Evolutionary conservation across 2,797 vertebrate species (phyloP), one percentile per base, ranked within the genome.

Genomic region (Anguilla obscura): DNA sequence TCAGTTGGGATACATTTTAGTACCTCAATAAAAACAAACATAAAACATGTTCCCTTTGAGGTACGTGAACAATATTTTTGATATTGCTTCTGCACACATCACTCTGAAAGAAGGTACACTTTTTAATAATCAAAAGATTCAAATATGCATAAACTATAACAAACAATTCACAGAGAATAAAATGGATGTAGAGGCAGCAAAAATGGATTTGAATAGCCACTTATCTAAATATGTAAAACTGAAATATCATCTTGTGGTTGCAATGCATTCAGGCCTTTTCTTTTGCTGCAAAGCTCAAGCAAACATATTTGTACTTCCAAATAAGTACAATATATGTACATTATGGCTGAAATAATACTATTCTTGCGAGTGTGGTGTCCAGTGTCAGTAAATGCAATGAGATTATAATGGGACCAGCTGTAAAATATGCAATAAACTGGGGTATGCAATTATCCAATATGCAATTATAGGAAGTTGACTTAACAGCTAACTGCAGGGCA

Each of bases 381-480:
- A 10, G 79, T n/a, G 2, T 8, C 50, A 82, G 79, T 82, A 50
- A 82, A 82, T 36, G 24, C 79, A 82, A n/a, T 82, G 40, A 48
- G 79, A 82, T 82, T 82, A 48, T 48, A 48, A 82, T 82, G 79
- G 79, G 79, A 82, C 79, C 79, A n/a, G 79, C 40, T 82, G 79
- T 50, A 50, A 48, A 80, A 48, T 82, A 50, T 80, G 76, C 18
- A 80, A 45, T 80, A 82, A 82, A 82, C 45, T 50, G 40, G 36
- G 16, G 45, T 82, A n/a, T 50, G 24, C 21, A 50, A 82, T 82
- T 82, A 50, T 50, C 79, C 45, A 50, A 82, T 82, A 82, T 82
- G 79, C 79, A 82, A 50, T 50, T 82, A 50, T 82, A 1, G 18
- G 50, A 18, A 82, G 40, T 50, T 82, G 40, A 80, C 40, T 80